Evolutionary conservation across 1,140 invertebrate genomes (phyloP).

Genomic region (Tetraneura akinire): DNA sequence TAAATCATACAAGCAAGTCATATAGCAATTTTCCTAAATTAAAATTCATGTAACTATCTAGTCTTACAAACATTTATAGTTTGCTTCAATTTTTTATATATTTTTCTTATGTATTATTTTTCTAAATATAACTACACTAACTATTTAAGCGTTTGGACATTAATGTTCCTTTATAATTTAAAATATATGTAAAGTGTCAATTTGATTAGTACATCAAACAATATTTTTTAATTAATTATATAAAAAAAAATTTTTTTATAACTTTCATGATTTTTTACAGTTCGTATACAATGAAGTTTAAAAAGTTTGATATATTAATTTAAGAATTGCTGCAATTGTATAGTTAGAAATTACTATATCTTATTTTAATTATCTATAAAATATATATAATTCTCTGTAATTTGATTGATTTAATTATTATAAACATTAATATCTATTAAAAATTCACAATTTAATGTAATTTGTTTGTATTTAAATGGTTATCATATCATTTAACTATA

Average conservation of each 20-base stretch:
- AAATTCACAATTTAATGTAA: too few relatives aligned
- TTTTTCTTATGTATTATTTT: conserved; percentile 13
- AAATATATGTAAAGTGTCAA: not conserved
- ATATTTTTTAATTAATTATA: not conserved
- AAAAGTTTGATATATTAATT: too few relatives aligned
- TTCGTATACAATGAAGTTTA: too few relatives aligned
- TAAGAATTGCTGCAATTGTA: too few relatives aligned
- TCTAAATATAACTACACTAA: not conserved
- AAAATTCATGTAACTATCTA: conserved; percentile 40
- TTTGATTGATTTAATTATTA: too few relatives aligned
- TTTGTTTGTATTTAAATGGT: too few relatives aligned
- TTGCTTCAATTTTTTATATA: conserved; percentile 20
- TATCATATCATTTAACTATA: too few relatives aligned
- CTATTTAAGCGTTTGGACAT: conserved; percentile 1
- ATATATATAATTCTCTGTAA: too few relatives aligned
- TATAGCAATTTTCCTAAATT: conserved; percentile 30
- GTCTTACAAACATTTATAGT: conserved; percentile 45
- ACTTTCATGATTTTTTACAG: not conserved
- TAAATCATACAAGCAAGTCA: not conserved
- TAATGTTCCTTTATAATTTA: not conserved
- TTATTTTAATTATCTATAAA: too few relatives aligned
- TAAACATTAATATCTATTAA: too few relatives aligned
- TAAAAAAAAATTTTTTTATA: too few relatives aligned
- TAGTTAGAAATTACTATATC: too few relatives aligned
- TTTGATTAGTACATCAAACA: not conserved